Evolutionary conservation across 2,113 vertebrate genomes (phyloP).

Genomic region (Anarrhichthys ocellatus): DNA sequence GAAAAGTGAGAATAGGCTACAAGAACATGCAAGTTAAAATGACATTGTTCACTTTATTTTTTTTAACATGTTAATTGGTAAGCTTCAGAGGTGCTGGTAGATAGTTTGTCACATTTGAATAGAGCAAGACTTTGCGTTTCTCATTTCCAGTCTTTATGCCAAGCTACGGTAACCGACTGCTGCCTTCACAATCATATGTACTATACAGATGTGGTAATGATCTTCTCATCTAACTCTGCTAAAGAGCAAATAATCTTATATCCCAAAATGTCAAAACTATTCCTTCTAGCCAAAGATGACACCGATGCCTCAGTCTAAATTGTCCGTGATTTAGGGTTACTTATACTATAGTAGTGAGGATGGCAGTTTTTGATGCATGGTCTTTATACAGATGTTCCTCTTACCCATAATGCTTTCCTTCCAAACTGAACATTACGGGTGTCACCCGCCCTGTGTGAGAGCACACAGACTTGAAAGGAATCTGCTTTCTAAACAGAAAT

Average conservation of each 20-base stretch:
- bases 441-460: conserved; percentile 14
- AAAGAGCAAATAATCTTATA: too few species aligned
- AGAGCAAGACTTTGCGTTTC: neutral
- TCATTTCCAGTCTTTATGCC: too few species aligned
- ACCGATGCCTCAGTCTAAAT: neutral
- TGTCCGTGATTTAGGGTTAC: neutral
- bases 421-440: conserved; percentile 26
- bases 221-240: too few species aligned
- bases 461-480: conserved; percentile 49
- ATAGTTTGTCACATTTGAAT: neutral
- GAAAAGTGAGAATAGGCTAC: neutral
- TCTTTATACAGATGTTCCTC: conserved; percentile 8
- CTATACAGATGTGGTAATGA: too few species aligned
- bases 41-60: neutral
- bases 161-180: too few species aligned
- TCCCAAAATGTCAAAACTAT: too few species aligned
- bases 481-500: conserved; percentile 34
- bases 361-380: conserved; percentile 1
- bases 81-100: neutral
- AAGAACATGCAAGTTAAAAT: neutral
- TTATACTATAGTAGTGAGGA: neutral
- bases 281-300: neutral
- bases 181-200: too few species aligned
- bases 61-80: neutral
- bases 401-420: neutral